These are phyloP conservation scores for Drosophila oshimai DNA, from an alignment of 1,140 invertebrate genomes.

Conservation along the genomic window DNA sequence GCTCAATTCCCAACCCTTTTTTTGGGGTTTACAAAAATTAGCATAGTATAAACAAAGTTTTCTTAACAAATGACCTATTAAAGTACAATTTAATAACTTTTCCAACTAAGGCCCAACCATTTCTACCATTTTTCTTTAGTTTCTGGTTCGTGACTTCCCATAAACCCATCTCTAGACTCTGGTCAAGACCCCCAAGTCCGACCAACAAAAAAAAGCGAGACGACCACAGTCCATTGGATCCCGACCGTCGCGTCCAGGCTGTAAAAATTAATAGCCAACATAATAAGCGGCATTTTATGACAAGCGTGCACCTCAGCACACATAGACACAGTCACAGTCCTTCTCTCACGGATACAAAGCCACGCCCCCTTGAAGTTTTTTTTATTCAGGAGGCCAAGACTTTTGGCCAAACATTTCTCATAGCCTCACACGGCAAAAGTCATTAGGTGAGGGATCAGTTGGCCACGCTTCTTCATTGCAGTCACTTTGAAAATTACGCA, in stretches of 20 bases:
- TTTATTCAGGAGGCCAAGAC: neutral
- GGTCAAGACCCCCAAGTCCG: conserved; percentile 11
- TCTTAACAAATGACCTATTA: too few species aligned
- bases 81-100: too few species aligned
- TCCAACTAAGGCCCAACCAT: too few species aligned
- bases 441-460: conserved; percentile 77
- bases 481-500: conserved; percentile 77
- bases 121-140: neutral
- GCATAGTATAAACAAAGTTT: neutral
- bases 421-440: conserved; percentile 54
- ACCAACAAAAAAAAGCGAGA: conserved; percentile 5
- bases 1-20: too few species aligned
- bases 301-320: conserved; percentile 72
- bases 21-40: too few species aligned
- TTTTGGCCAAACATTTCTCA: conserved; percentile 50
- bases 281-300: conserved; percentile 81
- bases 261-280: conserved; percentile 80
- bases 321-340: conserved; percentile 1
- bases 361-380: conserved; percentile 29
- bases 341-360: conserved; percentile 1
- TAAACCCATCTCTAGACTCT: conserved; percentile 5
- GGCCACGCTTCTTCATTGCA: conserved; percentile 34
- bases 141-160: neutral
- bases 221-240: conserved; percentile 34
- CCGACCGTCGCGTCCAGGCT: conserved; percentile 59